A percentile compares a stretch with the other conserved stretches of the same genome.
Conservation (phyloP, 2,797 vertebrate genomes). For the Hyperoplus immaculatus region DNA sequence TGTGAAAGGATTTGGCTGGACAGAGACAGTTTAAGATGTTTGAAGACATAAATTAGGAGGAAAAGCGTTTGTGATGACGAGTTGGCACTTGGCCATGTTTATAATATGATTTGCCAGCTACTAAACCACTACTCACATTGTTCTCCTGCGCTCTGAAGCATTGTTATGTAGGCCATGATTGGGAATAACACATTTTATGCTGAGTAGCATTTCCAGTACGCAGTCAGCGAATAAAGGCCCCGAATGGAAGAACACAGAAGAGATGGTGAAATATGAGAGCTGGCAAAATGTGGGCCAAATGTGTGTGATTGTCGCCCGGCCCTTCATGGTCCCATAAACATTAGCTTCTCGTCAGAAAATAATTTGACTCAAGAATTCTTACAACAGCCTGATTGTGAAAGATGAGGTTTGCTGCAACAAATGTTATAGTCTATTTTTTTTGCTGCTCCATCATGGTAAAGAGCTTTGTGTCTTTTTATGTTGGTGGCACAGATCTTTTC, state of each 20-base stretch:
- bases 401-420: background rate
- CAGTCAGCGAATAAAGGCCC: constrained; percentile 34
- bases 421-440: background rate
- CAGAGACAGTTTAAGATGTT: background rate
- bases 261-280: constrained; percentile 76
- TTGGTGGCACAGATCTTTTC: constrained; percentile 19
- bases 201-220: constrained; percentile 17
- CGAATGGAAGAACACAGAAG: constrained; percentile 37
- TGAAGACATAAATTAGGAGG: background rate
- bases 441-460: background rate
- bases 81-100: background rate
- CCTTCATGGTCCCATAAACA: constrained; percentile 67
- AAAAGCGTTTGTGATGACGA: background rate
- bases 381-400: constrained; percentile 15
- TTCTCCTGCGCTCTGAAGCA: background rate
- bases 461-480: constrained; percentile 20
- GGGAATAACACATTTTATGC: constrained; percentile 29
- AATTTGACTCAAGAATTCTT: constrained; percentile 43
- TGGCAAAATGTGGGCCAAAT: constrained; percentile 83
- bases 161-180: background rate
- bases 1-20: background rate
- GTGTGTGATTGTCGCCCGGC: constrained; percentile 69
- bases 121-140: background rate
- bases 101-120: background rate
- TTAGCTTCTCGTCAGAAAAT: constrained; percentile 39